Evolutionary conservation across 2,797 vertebrate species (phyloP), one percentile per base, ranked within the genome.

Genomic region (Echeneis naucrates): DNA sequence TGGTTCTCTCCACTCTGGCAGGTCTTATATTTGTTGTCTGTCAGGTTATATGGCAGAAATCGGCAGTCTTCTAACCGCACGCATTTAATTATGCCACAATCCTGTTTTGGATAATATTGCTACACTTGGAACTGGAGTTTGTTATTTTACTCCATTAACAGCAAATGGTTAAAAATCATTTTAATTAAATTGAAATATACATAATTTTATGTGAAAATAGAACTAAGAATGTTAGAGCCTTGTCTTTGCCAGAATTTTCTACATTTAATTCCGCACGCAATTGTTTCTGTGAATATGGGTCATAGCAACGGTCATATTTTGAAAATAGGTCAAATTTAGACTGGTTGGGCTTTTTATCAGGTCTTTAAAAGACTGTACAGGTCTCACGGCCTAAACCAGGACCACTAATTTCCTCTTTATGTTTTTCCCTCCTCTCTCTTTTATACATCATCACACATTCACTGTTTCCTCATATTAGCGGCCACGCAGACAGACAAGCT

Each of bases 401-500:
- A 59, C 4, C 27, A 32, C 45, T 33, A 8, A 35, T 21, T 51
- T 17, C 0, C 8, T 53, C 26, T 63, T 33, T 35, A 8, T 26
- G 21, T 21, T 57, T n/a, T 26, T 5, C 26, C 38, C 48, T 45
- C 35, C 30, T 8, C 9, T 21, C 13, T 37, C 23, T 24, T 42
- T 72, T 12, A 42, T 37, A 35, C 12, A 59, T 17, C 54, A 30
- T 53, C 54, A 32, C 47, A 19, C 23, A n/a, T 63, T 67, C 53
- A 64, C 72, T 48, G 51, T 52, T 32, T 59, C 38, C n/a, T 75
- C 47, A 48, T 17, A 61, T 45, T 64, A 68, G 56, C 61, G 65
- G 57, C 35, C 44, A 50, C 14, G 53, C 52, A 79, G 58, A 73
- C 75, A 54, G 68, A 78, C 51, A 59, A 52, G 64, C 74, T 75